These are phyloP conservation scores for Epizoanthus fatuus DNA, from an alignment of 92 coral and sea anemone genomes.

Conservation along the genomic window DNA sequence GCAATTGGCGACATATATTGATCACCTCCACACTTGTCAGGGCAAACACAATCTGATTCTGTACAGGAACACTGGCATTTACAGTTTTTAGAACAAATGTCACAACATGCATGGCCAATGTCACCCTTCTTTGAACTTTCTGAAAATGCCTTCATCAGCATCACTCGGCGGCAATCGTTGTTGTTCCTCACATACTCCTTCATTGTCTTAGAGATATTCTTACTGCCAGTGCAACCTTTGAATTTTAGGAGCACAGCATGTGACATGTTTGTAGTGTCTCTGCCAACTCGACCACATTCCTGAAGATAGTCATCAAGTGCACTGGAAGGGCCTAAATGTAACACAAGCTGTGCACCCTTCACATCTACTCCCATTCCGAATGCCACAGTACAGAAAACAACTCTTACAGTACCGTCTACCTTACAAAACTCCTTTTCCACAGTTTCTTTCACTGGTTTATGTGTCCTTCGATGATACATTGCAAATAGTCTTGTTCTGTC, in stretches of 20 bases:
- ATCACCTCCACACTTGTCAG: not conserved
- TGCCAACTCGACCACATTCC: conserved; percentile 74
- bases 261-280: conserved; percentile 18
- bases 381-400: conserved; percentile 53
- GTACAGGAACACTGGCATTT: conserved; percentile 52
- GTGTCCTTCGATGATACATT: conserved; percentile 70
- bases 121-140: not conserved
- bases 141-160: conserved; percentile 37
- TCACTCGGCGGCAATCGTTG: conserved; percentile 25
- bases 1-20: conserved; percentile 22
- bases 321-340: conserved; percentile 67
- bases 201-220: conserved; percentile 61
- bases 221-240: conserved; percentile 50
- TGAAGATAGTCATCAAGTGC: conserved; percentile 72
- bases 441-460: conserved; percentile 25
- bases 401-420: conserved; percentile 37
- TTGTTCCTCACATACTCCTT: conserved; percentile 54
- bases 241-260: conserved; percentile 75
- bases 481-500: conserved; percentile 66
- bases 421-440: conserved; percentile 62
- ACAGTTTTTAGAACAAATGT: conserved; percentile 63
- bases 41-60: conserved; percentile 24
- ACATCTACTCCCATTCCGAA: conserved; percentile 56
- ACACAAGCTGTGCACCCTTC: conserved; percentile 15
- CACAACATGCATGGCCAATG: conserved; percentile 64